Percentiles rank a stretch among this genome's conserved stretches.
These are phyloP conservation scores for Rutpela maculata DNA, from an alignment of 2,888 invertebrate species.

Conservation along the genomic window DNA sequence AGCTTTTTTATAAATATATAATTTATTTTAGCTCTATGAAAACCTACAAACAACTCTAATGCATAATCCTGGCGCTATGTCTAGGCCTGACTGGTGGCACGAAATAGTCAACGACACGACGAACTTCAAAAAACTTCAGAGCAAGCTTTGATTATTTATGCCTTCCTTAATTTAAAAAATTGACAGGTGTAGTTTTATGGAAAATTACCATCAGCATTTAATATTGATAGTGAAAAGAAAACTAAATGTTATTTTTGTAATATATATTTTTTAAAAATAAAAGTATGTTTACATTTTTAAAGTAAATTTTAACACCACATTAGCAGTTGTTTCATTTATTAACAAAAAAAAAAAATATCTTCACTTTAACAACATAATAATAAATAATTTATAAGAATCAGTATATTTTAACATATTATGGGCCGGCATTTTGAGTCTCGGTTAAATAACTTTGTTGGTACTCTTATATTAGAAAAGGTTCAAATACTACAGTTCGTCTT, in stretches of 20 bases:
- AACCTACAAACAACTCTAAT: conserved; percentile 84
- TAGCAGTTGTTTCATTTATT: conserved; percentile 29
- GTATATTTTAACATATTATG: not conserved
- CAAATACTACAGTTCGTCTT: too few species aligned
- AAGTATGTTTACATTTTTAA: conserved; percentile 42
- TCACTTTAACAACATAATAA: conserved; percentile 32
- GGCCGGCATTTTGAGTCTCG: too few species aligned
- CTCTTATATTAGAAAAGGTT: too few species aligned
- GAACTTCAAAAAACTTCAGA: conserved; percentile 61
- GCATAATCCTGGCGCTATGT: conserved; percentile 81
- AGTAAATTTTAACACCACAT: conserved; percentile 41
- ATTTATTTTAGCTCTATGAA: conserved; percentile 80
- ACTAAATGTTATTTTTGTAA: conserved; percentile 49
- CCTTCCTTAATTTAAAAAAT: conserved; percentile 5
- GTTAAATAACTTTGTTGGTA: too few species aligned
- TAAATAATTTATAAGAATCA: conserved; percentile 30
- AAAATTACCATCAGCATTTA: conserved; percentile 2
- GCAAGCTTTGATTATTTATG: conserved; percentile 58
- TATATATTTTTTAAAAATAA: conserved; percentile 49
- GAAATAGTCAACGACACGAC: conserved; percentile 74
- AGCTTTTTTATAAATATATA: too few species aligned
- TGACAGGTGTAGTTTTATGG: conserved; percentile 22
- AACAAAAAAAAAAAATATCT: conserved; percentile 21
- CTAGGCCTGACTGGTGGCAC: conserved; percentile 85
- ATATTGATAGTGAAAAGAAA: conserved; percentile 15